Conservation (phyloP, 2,888 invertebrate genomes). For the Pyrochroa serraticornis region DNA sequence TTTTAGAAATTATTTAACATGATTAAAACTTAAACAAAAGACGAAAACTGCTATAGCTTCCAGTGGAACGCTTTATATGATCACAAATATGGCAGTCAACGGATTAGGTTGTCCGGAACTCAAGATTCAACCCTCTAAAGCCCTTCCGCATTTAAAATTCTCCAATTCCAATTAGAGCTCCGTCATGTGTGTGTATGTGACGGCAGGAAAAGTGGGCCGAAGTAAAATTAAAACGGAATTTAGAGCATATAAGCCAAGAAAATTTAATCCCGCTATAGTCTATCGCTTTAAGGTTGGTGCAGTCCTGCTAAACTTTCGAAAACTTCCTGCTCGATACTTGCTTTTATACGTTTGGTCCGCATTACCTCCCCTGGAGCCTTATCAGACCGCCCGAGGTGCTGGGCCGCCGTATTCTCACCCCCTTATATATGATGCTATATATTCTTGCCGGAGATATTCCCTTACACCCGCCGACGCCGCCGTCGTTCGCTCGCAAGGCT, state of each 20-base stretch:
- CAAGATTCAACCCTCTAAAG: not conserved
- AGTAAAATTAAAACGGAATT: constrained; percentile 51
- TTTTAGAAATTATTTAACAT: too few relatives aligned
- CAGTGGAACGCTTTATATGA: too few relatives aligned
- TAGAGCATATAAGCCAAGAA: constrained; percentile 50
- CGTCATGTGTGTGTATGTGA: constrained; percentile 5
- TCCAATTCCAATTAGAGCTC: not conserved
- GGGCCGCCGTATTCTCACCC: constrained; percentile 50
- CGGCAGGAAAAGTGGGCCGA: constrained; percentile 36
- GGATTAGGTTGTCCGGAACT: not conserved
- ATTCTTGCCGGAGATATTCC: constrained; percentile 45
- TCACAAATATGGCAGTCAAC: not conserved
- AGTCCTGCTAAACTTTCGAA: constrained; percentile 31
- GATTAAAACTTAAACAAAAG: too few relatives aligned
- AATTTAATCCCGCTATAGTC: constrained; percentile 54
- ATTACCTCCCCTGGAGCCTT: constrained; percentile 52
- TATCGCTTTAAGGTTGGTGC: constrained; percentile 53
- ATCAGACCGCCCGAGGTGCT: constrained; percentile 54
- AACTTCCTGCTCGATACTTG: not conserved
- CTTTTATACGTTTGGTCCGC: constrained; percentile 36
- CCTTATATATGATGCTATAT: constrained; percentile 50
- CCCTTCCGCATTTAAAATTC: not conserved
- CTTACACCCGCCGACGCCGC: constrained; percentile 7
- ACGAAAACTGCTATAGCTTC: too few relatives aligned
- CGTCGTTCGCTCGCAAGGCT: constrained; percentile 14